Evolutionary conservation across 1,140 invertebrate species (phyloP), one percentile per base, ranked within the genome.

Genomic region (Adoxophyes honmai): DNA sequence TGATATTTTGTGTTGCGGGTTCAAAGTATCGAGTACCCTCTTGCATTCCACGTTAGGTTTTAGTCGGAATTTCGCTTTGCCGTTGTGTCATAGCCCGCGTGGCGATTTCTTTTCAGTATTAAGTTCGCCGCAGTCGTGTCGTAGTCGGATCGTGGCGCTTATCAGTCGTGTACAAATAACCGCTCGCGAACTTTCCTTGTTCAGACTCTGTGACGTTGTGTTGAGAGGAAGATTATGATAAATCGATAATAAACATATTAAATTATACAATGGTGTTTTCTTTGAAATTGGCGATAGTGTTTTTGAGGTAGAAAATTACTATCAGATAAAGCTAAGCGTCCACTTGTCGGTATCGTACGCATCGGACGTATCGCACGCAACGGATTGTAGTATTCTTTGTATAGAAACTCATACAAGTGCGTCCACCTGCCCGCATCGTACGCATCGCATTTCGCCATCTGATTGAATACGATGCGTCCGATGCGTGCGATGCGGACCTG

Each of bases 21-120:
- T 38, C 34, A 21, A 34, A 7, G 52, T 59, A 57, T 62, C 60
- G 55, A 64, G 53, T 59, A 64, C 64, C 74, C 71, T 73, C 65
- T 77, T 78, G 78, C 78, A 81, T 81, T 81, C 78, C 78, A 81
- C 66, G 60, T 76, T 75, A 64, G 77, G 73, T 67, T 42, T 33
- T 59, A 64, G 52, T 57, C 64, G 44, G 55, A 57, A 60, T 51
- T 35, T 59, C 36, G 59, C 62, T 66, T 53, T 13, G 57, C 34
- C 52, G 57, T 37, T 52, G 53, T 58, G 34, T 52, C 21, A 28
- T 28, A 28, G 6, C 2, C 21, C 21, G 6, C 21, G 21, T 28
- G 2, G 34, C 34, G 42, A 38, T 18, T 51, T 52, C 55, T 2
- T 37, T 57, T 66, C 56, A 55, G 57, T 62, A 62, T 66, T 48